phyloP scores from a whole-genome alignment of 2,113 vertebrate genomes.

The Daphoenositta chrysoptera region DNA sequence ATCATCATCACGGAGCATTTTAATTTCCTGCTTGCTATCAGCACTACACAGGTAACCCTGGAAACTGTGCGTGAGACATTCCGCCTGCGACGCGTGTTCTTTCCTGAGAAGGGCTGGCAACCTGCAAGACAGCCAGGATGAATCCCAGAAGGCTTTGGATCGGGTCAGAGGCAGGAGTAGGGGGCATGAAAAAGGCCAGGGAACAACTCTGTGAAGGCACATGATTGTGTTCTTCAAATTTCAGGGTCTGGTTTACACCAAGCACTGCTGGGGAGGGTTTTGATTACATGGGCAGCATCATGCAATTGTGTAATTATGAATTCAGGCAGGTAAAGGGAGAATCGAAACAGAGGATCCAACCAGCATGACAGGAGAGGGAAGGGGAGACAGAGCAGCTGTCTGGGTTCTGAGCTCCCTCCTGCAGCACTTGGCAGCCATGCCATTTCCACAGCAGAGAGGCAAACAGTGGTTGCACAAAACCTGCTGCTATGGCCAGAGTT shows the following conservation, averaged over 20 bases:
- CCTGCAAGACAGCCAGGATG: neutral
- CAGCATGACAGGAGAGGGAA: neutral
- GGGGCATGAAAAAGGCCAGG: neutral
- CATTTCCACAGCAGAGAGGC: slow-evolving; percentile 10
- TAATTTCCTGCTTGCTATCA: slow-evolving; percentile 82
- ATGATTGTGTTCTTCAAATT: neutral
- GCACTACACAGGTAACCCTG: slow-evolving; percentile 75
- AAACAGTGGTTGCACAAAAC: neutral
- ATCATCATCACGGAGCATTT: slow-evolving; percentile 61
- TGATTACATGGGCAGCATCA: neutral
- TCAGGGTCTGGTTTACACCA: neutral
- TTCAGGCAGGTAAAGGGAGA: neutral
- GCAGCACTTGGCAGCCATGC: neutral
- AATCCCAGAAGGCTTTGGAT: neutral
- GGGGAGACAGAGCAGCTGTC: neutral
- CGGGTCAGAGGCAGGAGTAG: neutral
- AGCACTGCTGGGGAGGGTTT: neutral
- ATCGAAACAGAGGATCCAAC: neutral
- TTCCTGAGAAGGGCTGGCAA: neutral
- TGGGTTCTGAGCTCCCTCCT: neutral
- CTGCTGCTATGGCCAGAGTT: neutral
- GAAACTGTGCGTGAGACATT: slow-evolving; percentile 59
- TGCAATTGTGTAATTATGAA: neutral
- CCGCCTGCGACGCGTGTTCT: neutral
- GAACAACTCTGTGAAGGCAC: neutral